Conservation (phyloP, 1,140 invertebrate genomes). For the Artemia franciscana region DNA sequence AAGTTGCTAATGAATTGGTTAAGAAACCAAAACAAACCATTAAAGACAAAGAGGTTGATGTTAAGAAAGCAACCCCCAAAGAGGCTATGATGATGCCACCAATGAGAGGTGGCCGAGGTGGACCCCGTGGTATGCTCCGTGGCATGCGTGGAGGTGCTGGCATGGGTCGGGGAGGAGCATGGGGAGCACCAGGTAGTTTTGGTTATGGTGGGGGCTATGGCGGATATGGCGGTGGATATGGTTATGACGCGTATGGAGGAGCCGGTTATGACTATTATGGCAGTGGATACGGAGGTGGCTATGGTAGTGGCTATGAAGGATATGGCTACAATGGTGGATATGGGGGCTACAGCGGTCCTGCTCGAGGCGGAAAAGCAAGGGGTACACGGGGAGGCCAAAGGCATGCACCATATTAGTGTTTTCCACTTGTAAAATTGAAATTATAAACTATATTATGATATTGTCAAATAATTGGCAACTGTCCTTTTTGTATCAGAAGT, state of each 20-base stretch:
- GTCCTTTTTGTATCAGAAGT: too few species aligned
- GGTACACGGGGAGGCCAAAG: constrained; percentile 42
- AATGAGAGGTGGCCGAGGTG: constrained; percentile 17
- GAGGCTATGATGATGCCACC: constrained; percentile 47
- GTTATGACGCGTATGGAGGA: constrained; percentile 26
- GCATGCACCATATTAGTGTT: constrained; percentile 48
- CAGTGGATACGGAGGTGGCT: constrained; percentile 30
- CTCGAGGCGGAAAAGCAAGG: constrained; percentile 27
- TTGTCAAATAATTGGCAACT: too few species aligned
- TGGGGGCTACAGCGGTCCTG: constrained; percentile 27
- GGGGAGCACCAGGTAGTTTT: constrained; percentile 16
- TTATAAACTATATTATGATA: too few species aligned
- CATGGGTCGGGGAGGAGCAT: constrained; percentile 19
- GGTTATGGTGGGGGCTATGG: constrained; percentile 19
- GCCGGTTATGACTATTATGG: constrained; percentile 31
- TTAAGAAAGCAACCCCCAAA: constrained; percentile 78
- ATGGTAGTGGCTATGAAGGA: constrained; percentile 26
- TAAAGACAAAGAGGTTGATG: constrained; percentile 75
- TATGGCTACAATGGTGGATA: constrained; percentile 31
- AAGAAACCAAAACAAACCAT: constrained; percentile 79
- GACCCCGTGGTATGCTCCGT: constrained; percentile 29
- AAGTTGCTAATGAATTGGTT: constrained; percentile 66
- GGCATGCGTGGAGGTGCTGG: constrained; percentile 35
- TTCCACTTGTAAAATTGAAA: too few species aligned
- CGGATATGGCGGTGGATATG: constrained; percentile 14